These are phyloP conservation scores for Araneus ventricosus DNA, from an alignment of 1,140 invertebrate species.

Conservation along the genomic window DNA sequence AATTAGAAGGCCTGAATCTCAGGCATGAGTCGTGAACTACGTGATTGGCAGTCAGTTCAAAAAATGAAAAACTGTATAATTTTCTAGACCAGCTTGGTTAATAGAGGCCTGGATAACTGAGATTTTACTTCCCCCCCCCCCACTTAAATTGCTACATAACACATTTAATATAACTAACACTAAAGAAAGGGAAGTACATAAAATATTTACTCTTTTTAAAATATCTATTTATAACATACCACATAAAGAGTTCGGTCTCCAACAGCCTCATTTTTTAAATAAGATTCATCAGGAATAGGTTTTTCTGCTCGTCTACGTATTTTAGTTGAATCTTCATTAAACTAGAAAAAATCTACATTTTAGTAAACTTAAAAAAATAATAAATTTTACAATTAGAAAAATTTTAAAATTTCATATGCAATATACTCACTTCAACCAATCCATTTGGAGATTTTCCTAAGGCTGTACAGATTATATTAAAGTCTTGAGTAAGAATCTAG, in stretches of 20 bases:
- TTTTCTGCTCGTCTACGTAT: constrained; percentile 88
- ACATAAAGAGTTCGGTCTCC: constrained; percentile 89
- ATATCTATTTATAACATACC: background rate
- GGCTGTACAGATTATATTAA: constrained; percentile 86
- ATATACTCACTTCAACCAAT: constrained; percentile 85
- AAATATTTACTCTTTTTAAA: too few species aligned
- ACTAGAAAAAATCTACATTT: background rate
- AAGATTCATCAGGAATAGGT: constrained; percentile 91
- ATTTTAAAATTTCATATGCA: background rate
- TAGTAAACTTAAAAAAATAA: background rate
- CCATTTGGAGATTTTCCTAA: constrained; percentile 87
- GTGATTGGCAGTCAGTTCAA: too few species aligned
- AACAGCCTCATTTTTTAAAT: constrained; percentile 89
- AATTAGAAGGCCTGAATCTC: too few species aligned
- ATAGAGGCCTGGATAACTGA: too few species aligned
- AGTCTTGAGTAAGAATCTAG: constrained; percentile 85
- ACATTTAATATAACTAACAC: too few species aligned
- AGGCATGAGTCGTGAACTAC: too few species aligned
- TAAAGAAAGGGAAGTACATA: too few species aligned
- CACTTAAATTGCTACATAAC: too few species aligned
- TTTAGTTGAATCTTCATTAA: constrained; percentile 90
- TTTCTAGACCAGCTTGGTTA: too few species aligned
- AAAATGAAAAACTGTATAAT: too few species aligned
- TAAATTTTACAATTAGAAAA: too few species aligned
- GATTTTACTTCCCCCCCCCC: too few species aligned